Base-by-base conservation (phyloP, 2,888 invertebrate genomes). In the Melanotus villosus region DNA sequence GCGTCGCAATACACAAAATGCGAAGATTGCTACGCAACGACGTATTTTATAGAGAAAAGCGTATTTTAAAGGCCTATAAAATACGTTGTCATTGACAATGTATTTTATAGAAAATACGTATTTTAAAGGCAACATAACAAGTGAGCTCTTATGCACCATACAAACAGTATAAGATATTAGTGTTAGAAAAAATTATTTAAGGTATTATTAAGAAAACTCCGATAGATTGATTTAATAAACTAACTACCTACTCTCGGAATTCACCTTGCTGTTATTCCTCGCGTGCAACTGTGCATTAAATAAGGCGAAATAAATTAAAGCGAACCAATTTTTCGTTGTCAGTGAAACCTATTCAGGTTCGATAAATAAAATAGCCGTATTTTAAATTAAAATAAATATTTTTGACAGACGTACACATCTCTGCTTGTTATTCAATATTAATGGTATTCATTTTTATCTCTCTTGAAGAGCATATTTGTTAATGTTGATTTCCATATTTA, bases 331-430 rank as follows among this genome's bases (percentile, higher is more conserved):
- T 76, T 74, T 75, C 71, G 69, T 65, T 70, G 71, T 70, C 72
- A 70, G 70, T 65, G 67, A 65, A 47, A 59, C 63, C 74, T 62
- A 74, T 76, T 75, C 75, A 59, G 66, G 73, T 65, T 67, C 67
- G 66, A 73, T 71, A 74, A 75, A 75, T 75, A 73, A 75, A 73
- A 71, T 73, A 72, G 73, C 72, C 73, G 73, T 73, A 74, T 69
- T 74, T 76, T 72, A 74, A 69, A 75, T 74, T 72, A 70, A 76
- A 76, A 75, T 76, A 76, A 76, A 75, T 74, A 76, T 74, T 76
- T 75, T 74, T 65, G 73, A 74, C 75, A 71, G 71, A 67, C 71
- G 71, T 73, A 73, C 71, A 65, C 68, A 73, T 73, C 63, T 65
- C 65, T 62, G 56, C 59, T 65, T 69, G 65, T 69, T 63, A 58